Percentiles rank a stretch among this genome's conserved stretches.
Evolutionary conservation across 2,113 vertebrate species (phyloP).

Genomic region (Chroicocephalus ridibundus): DNA sequence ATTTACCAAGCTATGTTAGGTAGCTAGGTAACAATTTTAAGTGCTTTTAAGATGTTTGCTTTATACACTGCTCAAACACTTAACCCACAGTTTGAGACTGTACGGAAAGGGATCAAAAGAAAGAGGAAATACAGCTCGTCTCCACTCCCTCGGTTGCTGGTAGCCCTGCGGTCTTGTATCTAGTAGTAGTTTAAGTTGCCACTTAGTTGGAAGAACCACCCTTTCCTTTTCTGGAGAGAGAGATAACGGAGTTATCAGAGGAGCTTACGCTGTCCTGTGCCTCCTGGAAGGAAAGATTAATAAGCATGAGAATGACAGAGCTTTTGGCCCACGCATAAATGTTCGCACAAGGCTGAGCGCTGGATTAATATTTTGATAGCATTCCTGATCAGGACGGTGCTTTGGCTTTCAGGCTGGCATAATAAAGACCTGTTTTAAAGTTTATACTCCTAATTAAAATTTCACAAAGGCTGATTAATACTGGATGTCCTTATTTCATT

Average conservation of each 20-base stretch:
- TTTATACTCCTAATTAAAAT: background rate
- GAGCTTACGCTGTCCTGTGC: background rate
- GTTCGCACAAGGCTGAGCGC: background rate
- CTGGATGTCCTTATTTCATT: background rate
- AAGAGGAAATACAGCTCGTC: background rate
- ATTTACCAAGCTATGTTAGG: background rate
- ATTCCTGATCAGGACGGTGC: background rate
- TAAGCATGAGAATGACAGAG: background rate
- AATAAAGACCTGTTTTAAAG: background rate
- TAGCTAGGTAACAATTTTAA: background rate
- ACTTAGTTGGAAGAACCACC: background rate
- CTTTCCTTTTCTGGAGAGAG: constrained; percentile 45
- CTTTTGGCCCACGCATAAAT: background rate
- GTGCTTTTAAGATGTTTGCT: constrained; percentile 20
- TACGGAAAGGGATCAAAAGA: background rate
- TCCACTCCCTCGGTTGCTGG: background rate
- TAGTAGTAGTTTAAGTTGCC: background rate
- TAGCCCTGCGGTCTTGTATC: background rate
- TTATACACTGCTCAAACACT: background rate
- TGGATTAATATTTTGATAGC: background rate
- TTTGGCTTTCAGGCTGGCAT: rapidly evolving
- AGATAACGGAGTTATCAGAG: constrained; percentile 59
- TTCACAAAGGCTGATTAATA: background rate
- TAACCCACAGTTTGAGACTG: background rate
- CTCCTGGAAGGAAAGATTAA: constrained; percentile 49